Percentiles rank a stretch among this genome's conserved stretches.
phyloP scores from a whole-genome alignment of 2,113 vertebrate species.

The Caranx ignobilis region DNA sequence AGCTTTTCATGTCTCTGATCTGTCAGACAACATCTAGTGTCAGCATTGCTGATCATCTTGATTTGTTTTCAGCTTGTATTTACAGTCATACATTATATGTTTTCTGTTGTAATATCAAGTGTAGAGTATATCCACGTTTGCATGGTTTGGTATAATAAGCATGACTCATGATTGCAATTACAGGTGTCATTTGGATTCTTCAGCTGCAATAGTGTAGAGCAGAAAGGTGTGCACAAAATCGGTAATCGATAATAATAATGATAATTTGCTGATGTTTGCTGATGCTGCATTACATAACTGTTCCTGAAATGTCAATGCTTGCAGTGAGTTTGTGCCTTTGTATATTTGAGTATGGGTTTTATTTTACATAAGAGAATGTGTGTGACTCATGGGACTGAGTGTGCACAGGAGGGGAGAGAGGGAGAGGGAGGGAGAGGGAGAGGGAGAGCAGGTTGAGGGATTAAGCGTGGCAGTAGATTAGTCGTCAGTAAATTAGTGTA shows the following conservation, averaged over 20 bases:
- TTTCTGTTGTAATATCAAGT: too few relatives aligned
- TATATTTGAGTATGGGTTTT: slow-evolving; percentile 9
- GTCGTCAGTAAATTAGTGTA: slow-evolving; percentile 69
- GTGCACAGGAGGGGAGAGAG: slow-evolving; percentile 16
- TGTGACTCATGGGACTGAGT: neutral
- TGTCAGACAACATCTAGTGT: neutral
- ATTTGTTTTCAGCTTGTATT: neutral
- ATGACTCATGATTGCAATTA: too few relatives aligned
- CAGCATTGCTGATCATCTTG: neutral
- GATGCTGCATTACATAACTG: neutral
- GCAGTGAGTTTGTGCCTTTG: neutral
- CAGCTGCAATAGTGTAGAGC: too few relatives aligned
- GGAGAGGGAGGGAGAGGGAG: slow-evolving; percentile 17
- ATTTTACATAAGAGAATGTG: slow-evolving; percentile 9
- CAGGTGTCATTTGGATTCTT: too few relatives aligned
- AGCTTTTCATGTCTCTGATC: slow-evolving; percentile 5
- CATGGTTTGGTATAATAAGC: too few relatives aligned
- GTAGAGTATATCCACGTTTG: too few relatives aligned
- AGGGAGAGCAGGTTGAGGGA: slow-evolving; percentile 62
- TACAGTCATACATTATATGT: too few relatives aligned
- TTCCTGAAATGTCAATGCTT: neutral
- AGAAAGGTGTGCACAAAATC: too few relatives aligned
- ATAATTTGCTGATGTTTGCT: neutral
- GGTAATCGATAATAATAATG: too few relatives aligned
- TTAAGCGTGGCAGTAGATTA: slow-evolving; percentile 78